Percentiles rank a stretch among this genome's conserved stretches.
Evolutionary conservation across 2,113 vertebrate genomes (phyloP).

Genomic region (Prietella phreatophila): DNA sequence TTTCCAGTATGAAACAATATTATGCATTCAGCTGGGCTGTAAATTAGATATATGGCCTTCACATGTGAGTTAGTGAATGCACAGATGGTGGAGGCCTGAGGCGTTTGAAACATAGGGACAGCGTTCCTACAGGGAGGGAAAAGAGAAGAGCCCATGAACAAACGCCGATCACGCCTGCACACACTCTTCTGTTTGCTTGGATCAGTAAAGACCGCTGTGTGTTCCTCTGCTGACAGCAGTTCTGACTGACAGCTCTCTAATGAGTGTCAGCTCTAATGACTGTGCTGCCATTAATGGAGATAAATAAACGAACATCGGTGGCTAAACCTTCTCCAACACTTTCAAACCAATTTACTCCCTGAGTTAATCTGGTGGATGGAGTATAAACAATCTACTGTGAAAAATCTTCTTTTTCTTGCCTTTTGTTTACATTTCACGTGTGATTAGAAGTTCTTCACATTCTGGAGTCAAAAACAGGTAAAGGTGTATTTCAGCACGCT

Average conservation of each 20-base stretch:
- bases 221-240: slow-evolving; percentile 28
- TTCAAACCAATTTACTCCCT: slow-evolving; percentile 40
- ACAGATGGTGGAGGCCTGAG: slow-evolving; percentile 71
- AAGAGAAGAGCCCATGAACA: slow-evolving; percentile 5
- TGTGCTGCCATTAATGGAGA: slow-evolving; percentile 43
- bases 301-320: slow-evolving; percentile 39
- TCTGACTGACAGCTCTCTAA: slow-evolving; percentile 50
- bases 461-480: neutral
- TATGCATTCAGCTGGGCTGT: slow-evolving; percentile 63
- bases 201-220: slow-evolving; percentile 9
- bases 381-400: neutral
- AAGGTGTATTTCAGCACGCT: neutral
- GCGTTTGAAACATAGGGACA: slow-evolving; percentile 60
- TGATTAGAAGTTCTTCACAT: neutral
- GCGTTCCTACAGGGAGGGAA: slow-evolving; percentile 31
- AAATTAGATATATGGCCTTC: slow-evolving; percentile 66
- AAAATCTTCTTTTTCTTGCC: too few species aligned
- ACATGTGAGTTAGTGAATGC: slow-evolving; percentile 49
- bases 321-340: slow-evolving; percentile 35
- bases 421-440: neutral
- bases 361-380: slow-evolving; percentile 37
- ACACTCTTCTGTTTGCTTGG: slow-evolving; percentile 14
- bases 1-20: slow-evolving; percentile 63
- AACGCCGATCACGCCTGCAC: slow-evolving; percentile 33
- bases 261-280: slow-evolving; percentile 41